Base-by-base conservation (phyloP, 2,888 invertebrate genomes). In the Mactromeris polynyma region DNA sequence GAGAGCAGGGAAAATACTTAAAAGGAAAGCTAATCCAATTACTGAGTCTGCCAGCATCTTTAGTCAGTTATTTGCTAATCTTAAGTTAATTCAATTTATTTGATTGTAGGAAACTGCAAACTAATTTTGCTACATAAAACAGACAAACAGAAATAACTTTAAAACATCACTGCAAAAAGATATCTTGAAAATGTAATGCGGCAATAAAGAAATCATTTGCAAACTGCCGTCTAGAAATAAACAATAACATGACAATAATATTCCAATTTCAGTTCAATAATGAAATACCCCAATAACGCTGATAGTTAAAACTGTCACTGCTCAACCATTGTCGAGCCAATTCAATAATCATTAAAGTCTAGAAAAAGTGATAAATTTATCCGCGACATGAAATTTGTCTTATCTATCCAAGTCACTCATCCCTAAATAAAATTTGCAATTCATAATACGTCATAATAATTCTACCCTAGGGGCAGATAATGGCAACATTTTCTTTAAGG, bases 41-140 rank as follows among this genome's bases (percentile, higher is more conserved):
- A 33, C 33, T 14, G 26, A 73, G 73, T 73, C 73, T 31, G 73
- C 73, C 73, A 36, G 73, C 73, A 73, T 73, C 26, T 33, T 36
- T 73, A 73, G 73, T 73, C 73, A 73, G 73, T 73, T 73, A 73
- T 73, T 73, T 73, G 36, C 36, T 73, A 64, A 73, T 73, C 73
- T 73, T 73, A 73, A 73, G 73, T 14, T 36, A 73, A 73, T 73
- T 73, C 31, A 33, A 73, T 73, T 33, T 19, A 73, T 73, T 33
- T 73, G 73, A 73, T 73, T 73, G 73, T 36, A 0, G 36, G 33
- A 17, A 69, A 69, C 69, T 69, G 31, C 69, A 69, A 69, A 73
- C 73, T 73, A 73, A 73, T 73, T 26, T 73, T 14, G n/a, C 73
- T 17, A 17, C 73, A 73, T 36, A 33, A 64, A 64, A 26, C 73